phyloP scores from a whole-genome alignment of 2,113 vertebrate species.

The Diadophis punctatus region DNA sequence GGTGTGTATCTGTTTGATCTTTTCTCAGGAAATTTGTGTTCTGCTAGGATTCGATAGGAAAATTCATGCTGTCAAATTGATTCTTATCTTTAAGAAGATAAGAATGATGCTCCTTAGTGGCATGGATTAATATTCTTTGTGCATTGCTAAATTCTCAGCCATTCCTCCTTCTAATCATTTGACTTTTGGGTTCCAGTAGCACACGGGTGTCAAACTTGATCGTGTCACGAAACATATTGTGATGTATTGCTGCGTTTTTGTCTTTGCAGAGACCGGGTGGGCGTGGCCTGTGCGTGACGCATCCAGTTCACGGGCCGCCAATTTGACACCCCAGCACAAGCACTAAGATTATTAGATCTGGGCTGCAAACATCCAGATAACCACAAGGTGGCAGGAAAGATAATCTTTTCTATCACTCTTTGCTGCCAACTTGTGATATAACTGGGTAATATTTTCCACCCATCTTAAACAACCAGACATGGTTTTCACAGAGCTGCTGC shows the following conservation, averaged over 20 bases:
- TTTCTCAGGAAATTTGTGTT: conserved; percentile 51
- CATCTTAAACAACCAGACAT: not conserved
- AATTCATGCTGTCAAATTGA: not conserved
- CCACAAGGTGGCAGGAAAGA: not conserved
- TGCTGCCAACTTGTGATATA: not conserved
- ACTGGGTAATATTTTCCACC: not conserved
- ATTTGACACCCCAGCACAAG: too few species aligned
- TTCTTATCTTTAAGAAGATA: not conserved
- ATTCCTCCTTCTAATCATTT: not conserved
- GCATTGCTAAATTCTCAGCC: not conserved
- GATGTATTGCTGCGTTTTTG: too few species aligned
- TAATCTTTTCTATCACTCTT: not conserved
- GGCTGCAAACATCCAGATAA: not conserved
- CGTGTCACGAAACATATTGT: too few species aligned
- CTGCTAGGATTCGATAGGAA: conserved; percentile 22
- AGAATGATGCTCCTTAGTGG: not conserved
- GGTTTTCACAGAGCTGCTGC: not conserved
- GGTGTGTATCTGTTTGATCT: conserved; percentile 34
- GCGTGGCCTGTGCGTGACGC: too few species aligned
- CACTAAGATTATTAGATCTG: not conserved
- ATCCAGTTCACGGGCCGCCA: too few species aligned
- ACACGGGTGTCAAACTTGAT: not conserved
- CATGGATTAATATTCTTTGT: not conserved
- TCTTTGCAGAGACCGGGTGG: too few species aligned
- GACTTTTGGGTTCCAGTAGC: not conserved